phyloP scores from a whole-genome alignment of 2,797 vertebrate species.

The Lepilemur ruficaudatus region DNA sequence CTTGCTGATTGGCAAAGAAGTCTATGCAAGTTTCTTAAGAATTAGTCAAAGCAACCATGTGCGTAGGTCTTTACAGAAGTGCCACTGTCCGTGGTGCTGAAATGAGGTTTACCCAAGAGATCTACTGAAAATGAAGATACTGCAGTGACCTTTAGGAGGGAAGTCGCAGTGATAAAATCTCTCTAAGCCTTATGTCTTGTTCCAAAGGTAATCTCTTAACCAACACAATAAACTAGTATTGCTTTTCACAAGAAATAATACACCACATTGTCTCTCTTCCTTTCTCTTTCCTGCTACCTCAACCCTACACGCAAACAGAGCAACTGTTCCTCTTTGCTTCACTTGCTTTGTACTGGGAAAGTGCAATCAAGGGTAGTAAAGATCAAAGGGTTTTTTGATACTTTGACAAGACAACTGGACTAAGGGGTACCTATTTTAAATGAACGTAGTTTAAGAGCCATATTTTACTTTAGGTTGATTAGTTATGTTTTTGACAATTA shows the following conservation, averaged over 20 bases:
- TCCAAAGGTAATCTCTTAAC: not conserved
- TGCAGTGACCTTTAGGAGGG: slow-evolving; percentile 36
- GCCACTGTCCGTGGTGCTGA: slow-evolving; percentile 73
- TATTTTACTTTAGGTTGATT: slow-evolving; percentile 11
- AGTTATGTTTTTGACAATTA: not conserved
- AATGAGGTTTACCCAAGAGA: slow-evolving; percentile 3
- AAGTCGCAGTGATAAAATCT: slow-evolving; percentile 70
- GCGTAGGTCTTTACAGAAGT: rapidly evolving
- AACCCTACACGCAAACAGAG: not conserved
- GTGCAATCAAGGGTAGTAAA: not conserved
- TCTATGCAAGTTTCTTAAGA: not conserved
- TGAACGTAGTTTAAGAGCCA: not conserved
- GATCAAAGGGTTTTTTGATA: not conserved
- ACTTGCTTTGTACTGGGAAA: not conserved
- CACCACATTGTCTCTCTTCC: not conserved
- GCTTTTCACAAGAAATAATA: slow-evolving; percentile 15
- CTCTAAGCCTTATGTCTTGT: slow-evolving; percentile 68
- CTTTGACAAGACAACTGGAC: not conserved
- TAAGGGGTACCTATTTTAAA: not conserved
- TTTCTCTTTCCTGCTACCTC: not conserved
- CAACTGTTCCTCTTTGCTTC: not conserved
- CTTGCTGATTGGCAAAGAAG: not conserved
- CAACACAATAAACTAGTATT: not conserved
- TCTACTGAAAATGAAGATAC: slow-evolving; percentile 63
- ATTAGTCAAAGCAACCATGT: not conserved